Evolutionary conservation across 1,140 invertebrate species (phyloP).

Genomic region (Leucophenga varia): DNA sequence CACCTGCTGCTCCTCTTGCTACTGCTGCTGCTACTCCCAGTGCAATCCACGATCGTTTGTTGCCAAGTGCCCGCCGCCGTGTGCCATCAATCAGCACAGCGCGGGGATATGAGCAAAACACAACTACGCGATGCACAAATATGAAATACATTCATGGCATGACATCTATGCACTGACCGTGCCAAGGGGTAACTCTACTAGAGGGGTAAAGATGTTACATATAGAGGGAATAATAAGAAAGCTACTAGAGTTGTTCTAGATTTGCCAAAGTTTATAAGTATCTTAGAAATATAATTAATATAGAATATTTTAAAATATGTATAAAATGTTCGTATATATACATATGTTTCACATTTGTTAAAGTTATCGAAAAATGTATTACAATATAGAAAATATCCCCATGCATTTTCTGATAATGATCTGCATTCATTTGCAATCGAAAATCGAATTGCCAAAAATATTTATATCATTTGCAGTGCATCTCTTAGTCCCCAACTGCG

Average conservation of each 20-base stretch:
- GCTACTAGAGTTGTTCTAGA: too few species aligned
- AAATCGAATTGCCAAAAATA: background rate
- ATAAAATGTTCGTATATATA: too few species aligned
- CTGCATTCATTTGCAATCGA: too few species aligned
- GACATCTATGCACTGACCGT: conserved; percentile 17
- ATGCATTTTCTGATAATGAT: too few species aligned
- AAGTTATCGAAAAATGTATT: too few species aligned
- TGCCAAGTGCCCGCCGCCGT: conserved; percentile 32
- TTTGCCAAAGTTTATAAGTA: too few species aligned
- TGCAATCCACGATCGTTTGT: conserved; percentile 28
- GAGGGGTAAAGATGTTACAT: background rate
- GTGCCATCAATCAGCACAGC: conserved; percentile 45
- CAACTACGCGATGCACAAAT: conserved; percentile 35
- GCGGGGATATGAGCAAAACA: conserved; percentile 33
- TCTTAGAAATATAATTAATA: too few species aligned
- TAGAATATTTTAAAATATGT: too few species aligned
- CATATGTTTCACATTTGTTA: too few species aligned
- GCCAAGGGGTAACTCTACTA: conserved; percentile 6
- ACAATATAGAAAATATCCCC: too few species aligned
- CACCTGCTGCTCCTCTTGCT: background rate
- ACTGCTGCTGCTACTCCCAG: conserved; percentile 14
- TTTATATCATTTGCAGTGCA: conserved; percentile 4
- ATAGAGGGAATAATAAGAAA: background rate
- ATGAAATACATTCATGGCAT: conserved; percentile 34
- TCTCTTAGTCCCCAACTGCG: background rate